Evolutionary conservation across 2,888 invertebrate species (phyloP).

Genomic region (Gandaritis pyraliata): DNA sequence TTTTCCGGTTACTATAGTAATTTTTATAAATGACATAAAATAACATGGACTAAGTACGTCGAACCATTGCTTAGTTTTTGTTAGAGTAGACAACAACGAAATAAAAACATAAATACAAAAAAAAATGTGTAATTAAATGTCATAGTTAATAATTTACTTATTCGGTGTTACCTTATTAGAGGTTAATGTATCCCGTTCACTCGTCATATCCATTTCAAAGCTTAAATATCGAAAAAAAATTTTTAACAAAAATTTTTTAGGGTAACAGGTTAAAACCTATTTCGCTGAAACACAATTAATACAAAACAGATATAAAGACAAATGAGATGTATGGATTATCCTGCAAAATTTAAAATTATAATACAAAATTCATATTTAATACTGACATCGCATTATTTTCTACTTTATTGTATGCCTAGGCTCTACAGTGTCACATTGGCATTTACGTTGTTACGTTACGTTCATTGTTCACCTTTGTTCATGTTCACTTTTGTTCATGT

Average conservation of each 20-base stretch:
- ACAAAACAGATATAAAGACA: background rate
- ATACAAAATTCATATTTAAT: conserved; percentile 12
- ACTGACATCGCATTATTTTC: conserved; percentile 74
- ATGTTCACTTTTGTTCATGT: background rate
- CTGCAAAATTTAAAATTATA: conserved; percentile 15
- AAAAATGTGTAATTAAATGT: conserved; percentile 73
- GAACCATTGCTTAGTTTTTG: conserved; percentile 56
- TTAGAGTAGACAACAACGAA: conserved; percentile 79
- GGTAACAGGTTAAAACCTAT: no score
- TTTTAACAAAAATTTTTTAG: no score
- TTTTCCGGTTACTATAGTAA: conserved; percentile 21
- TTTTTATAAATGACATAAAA: conserved; percentile 60
- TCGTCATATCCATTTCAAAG: conserved; percentile 73
- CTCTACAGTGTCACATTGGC: conserved; percentile 75
- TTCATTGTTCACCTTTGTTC: conserved; percentile 31
- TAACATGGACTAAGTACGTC: conserved; percentile 55
- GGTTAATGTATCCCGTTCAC: conserved; percentile 48
- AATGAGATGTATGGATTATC: background rate
- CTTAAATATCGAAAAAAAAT: conserved; percentile 40
- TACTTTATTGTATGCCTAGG: conserved; percentile 68
- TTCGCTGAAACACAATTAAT: no score
- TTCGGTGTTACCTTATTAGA: conserved; percentile 66
- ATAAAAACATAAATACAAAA: conserved; percentile 76
- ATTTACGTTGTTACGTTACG: conserved; percentile 66
- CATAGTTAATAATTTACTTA: conserved; percentile 70